Evolutionary conservation across 1,140 invertebrate species (phyloP).

Genomic region (Zaprionus africanus): DNA sequence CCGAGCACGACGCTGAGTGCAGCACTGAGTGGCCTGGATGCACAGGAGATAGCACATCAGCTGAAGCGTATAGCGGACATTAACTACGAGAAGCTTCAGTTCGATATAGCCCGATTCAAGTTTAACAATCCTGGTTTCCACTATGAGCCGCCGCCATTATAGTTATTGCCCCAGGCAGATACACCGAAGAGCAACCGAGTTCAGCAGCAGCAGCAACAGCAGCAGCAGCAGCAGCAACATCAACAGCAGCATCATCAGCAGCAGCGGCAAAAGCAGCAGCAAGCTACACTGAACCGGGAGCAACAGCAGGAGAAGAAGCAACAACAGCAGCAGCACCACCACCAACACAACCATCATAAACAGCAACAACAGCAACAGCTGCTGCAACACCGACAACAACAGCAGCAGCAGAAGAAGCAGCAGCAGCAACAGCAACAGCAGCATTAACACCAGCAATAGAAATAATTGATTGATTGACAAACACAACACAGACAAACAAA

Average conservation of each 20-base stretch:
- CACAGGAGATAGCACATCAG: conserved; percentile 74
- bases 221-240: conserved; percentile 32
- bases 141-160: conserved; percentile 74
- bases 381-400: conserved; percentile 1
- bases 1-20: conserved; percentile 44
- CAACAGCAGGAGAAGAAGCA: conserved; percentile 10
- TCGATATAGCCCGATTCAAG: conserved; percentile 81
- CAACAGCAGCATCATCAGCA: conserved; percentile 7
- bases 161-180: conserved; percentile 46
- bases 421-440: conserved; percentile 10
- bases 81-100: conserved; percentile 79
- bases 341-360: conserved; percentile 11
- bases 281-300: conserved; percentile 20
- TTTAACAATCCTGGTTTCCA: conserved; percentile 83
- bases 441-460: conserved; percentile 31
- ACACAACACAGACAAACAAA: neutral
- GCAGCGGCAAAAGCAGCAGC: neutral
- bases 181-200: conserved; percentile 8
- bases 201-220: conserved; percentile 10
- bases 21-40: conserved; percentile 62
- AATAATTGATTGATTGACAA: conserved; percentile 26
- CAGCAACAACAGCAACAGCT: conserved; percentile 20
- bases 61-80: conserved; percentile 79
- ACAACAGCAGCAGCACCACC: neutral
- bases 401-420: conserved; percentile 14